Base-by-base conservation (phyloP, 2,797 vertebrate genomes). In the Phataginus tricuspis region DNA sequence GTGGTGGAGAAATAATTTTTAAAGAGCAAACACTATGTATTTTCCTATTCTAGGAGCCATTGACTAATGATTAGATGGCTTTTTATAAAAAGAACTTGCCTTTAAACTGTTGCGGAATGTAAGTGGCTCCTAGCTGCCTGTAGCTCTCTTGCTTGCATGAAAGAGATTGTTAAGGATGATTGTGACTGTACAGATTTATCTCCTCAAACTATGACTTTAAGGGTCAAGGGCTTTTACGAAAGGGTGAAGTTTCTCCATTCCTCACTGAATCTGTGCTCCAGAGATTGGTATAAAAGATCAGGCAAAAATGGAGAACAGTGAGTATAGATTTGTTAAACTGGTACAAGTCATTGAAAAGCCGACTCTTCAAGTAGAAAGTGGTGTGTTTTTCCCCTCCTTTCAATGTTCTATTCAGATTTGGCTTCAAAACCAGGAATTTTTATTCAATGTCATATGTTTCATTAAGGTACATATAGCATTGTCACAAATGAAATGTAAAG, bases 271-370 rank as follows among this genome's bases (percentile, higher is more conserved):
- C 25, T 37, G 45, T 85, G n/a, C 39, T 72, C 51, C 49, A 86
- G 83, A 63, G n/a, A 9, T 49, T 11, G 31, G 27, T 19, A 10
- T 7, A 49, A 82, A 96, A 51, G 31, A 27, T 80, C n/a, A 16
- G 16, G 8, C 23, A 61, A 53, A 18, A 75, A 13, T n/a, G 31
- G 74, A 53, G 19, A 55, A 4, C 15, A 63, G 37, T 0, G 2
- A 16, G 14, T 1, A 4, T 8, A 5, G 37, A 5, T 31, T 63
- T 18, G 6, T 66, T 19, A 15, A 11, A 61, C 51, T 0, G 16
- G 13, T 1, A 0, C 0, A 18, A 29, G 29, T n/a, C 34, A 21
- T 3, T 71, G 18, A 42, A 51, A 74, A 57, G 18, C 5, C 2
- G 49, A 37, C 2, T 49, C 79, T 72, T 37, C 13, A 29, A 25